Base-by-base conservation (phyloP, 2,888 invertebrate species). In the Sminthurides aquaticus region DNA sequence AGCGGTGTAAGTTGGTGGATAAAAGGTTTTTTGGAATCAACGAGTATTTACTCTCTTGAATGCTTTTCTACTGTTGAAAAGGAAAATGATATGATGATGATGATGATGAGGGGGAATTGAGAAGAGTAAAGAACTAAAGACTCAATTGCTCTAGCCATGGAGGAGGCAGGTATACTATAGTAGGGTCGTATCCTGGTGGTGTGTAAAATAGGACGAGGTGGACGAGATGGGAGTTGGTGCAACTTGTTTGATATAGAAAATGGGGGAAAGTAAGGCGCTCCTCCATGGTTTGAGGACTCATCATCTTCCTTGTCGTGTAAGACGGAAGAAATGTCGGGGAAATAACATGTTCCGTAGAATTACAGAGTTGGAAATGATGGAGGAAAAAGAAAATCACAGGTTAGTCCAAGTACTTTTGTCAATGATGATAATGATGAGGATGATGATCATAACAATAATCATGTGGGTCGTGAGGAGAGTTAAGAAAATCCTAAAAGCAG, bases 401-500 rank as follows among this genome's bases (percentile, higher is more conserved):
- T 64, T 56, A 54, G 64, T 49, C 55, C 29, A 64, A 64, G 57
- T 58, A 60, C 43, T 63, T 65, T 65, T 65, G 65, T 65, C 67
- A 67, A 67, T 67, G 65, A 67, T 62, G 62, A 65, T 49, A 61
- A 54, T 62, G 52, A 65, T 63, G 52, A 64, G 57, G 64, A 58
- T 49, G 49, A 60, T 66, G 49, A 49, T 65, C 60, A 64, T 64
- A 64, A 64, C 64, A 67, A 57, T 67, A 67, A 67, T 67, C 64
- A 67, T 64, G 64, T 64, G 64, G 67, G 64, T 64, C 64, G 67
- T 64, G 60, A 55, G 55, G 25, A 27, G 24, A 24, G 2, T 56
- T 26, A 34, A 15, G n/a, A n/a, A n/a, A n/a, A n/a, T n/a, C n/a
- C n/a, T n/a, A n/a, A n/a, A n/a, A n/a, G n/a, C n/a, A n/a, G n/a